Evolutionary conservation across 2,888 invertebrate genomes (phyloP).

Genomic region (Leptopilina syphax): DNA sequence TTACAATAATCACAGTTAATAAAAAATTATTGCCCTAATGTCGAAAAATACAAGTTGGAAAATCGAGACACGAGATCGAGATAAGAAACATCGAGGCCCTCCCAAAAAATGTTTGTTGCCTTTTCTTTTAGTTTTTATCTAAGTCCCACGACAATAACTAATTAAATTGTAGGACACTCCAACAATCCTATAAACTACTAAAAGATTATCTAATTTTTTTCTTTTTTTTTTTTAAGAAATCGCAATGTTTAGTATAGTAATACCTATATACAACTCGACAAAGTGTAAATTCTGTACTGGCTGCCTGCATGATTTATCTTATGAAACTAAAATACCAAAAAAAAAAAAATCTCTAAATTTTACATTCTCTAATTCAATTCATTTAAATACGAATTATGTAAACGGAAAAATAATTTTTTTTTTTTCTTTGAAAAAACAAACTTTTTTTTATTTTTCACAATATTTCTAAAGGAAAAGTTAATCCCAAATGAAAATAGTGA

Average conservation of each 20-base stretch:
- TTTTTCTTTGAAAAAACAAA: no score
- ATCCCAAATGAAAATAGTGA: no score
- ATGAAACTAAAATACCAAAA: not conserved
- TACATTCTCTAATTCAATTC: not conserved
- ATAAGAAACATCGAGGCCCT: constrained; percentile 69
- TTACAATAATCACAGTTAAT: constrained; percentile 41
- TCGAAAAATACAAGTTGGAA: constrained; percentile 45
- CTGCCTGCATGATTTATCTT: constrained; percentile 53
- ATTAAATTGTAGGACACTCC: constrained; percentile 57
- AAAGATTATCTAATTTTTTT: constrained; percentile 62
- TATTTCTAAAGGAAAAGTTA: no score
- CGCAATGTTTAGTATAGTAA: constrained; percentile 68
- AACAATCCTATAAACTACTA: constrained; percentile 72
- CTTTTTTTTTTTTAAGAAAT: constrained; percentile 61
- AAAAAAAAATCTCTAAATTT: not conserved
- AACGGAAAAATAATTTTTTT: no score
- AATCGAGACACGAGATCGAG: constrained; percentile 64
- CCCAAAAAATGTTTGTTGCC: constrained; percentile 52
- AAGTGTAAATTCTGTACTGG: constrained; percentile 72
- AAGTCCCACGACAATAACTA: constrained; percentile 45
- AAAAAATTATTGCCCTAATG: constrained; percentile 1
- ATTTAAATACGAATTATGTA: no score
- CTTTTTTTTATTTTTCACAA: no score
- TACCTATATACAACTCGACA: constrained; percentile 74
- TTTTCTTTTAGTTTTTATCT: constrained; percentile 9